Conservation (phyloP, 2,113 vertebrate species). For the Arenaria interpres region DNA sequence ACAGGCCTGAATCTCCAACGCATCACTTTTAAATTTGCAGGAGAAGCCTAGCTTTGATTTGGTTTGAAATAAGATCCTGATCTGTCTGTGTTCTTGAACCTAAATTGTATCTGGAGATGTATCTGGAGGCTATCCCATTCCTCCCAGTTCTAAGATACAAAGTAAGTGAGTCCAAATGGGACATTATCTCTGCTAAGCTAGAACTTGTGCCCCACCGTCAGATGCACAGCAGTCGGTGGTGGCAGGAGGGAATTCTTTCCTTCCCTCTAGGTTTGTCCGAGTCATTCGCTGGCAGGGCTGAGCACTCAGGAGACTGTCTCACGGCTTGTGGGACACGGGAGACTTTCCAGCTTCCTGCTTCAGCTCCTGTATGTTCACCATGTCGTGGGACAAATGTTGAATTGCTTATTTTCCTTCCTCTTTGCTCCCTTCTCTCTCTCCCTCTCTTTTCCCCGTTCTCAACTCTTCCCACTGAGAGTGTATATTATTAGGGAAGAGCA, state of each 20-base stretch:
- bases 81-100: neutral
- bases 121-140: neutral
- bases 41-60: neutral
- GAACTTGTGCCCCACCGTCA: neutral
- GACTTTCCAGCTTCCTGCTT: neutral
- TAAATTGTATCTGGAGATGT: neutral
- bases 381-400: neutral
- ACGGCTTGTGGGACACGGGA: neutral
- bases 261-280: neutral
- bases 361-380: fast-evolving
- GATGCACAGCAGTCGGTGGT: neutral
- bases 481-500: neutral
- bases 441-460: neutral
- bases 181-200: neutral
- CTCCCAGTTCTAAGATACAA: neutral
- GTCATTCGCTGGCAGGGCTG: neutral
- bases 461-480: neutral
- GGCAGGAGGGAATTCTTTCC: neutral
- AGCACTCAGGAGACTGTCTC: neutral
- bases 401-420: neutral
- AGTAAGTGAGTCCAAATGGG: neutral
- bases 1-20: neutral
- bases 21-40: neutral
- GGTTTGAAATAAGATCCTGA: neutral
- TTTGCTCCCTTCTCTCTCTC: neutral